phyloP scores from a whole-genome alignment of 2,888 invertebrate genomes.

The Pyrgus malvae region DNA sequence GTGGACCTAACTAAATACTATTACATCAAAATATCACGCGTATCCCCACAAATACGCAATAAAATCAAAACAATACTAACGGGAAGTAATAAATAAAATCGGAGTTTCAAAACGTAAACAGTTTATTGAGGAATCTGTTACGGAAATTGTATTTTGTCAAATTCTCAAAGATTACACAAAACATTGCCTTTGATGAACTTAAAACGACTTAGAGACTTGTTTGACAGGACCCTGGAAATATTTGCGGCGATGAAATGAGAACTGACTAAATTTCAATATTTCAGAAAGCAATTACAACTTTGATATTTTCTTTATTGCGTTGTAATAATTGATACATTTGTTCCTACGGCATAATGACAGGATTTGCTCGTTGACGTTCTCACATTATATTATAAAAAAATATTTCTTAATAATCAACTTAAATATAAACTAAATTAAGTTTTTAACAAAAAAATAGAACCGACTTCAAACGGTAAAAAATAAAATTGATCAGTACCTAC shows the following conservation, averaged over 20 bases:
- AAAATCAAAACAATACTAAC: background rate
- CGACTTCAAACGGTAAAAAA: too few relatives aligned
- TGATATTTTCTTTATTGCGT: too few relatives aligned
- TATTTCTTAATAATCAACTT: too few relatives aligned
- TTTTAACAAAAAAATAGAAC: too few relatives aligned
- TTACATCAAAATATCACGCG: background rate
- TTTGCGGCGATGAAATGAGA: background rate
- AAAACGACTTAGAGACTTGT: background rate
- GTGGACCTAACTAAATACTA: background rate
- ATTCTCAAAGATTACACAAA: background rate
- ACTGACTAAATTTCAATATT: too few relatives aligned
- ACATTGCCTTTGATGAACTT: background rate
- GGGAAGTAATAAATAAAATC: background rate
- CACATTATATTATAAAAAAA: too few relatives aligned
- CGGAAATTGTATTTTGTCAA: constrained; percentile 6
- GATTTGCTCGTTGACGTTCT: too few relatives aligned
- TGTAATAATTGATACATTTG: too few relatives aligned
- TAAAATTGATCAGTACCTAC: too few relatives aligned
- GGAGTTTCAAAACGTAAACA: constrained; percentile 1
- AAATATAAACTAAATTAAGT: too few relatives aligned
- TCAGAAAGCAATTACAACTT: too few relatives aligned
- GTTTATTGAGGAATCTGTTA: background rate
- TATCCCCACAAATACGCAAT: background rate
- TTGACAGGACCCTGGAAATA: background rate
- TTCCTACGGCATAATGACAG: too few relatives aligned